Conservation (phyloP, 2,797 vertebrate species). For the Lepidocolaptes lacrymiger region DNA sequence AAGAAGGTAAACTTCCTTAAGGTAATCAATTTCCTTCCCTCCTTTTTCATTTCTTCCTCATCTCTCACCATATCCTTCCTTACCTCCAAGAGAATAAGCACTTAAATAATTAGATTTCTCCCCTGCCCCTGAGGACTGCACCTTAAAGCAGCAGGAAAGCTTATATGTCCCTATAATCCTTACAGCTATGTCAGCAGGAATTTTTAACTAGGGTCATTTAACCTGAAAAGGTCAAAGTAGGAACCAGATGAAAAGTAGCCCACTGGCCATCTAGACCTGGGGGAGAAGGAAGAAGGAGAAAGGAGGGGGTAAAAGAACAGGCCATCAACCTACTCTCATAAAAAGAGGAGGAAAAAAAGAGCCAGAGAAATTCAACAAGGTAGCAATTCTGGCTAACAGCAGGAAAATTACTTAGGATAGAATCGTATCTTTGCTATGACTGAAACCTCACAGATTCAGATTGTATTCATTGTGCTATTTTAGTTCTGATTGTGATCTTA, state of each 20-base stretch:
- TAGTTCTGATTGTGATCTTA: neutral
- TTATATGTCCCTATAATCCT: conserved; percentile 23
- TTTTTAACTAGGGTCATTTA: conserved; percentile 61
- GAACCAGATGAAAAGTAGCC: conserved; percentile 57
- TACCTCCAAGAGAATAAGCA: conserved; percentile 25
- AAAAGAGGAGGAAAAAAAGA: neutral
- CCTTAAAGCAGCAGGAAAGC: conserved; percentile 62
- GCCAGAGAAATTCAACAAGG: neutral
- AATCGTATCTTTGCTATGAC: neutral
- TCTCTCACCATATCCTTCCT: conserved; percentile 34
- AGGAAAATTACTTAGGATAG: neutral
- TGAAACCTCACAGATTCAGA: neutral
- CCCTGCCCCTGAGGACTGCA: conserved; percentile 23
- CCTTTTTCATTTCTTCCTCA: conserved; percentile 48
- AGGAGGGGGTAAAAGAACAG: conserved; percentile 27
- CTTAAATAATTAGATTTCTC: conserved; percentile 55
- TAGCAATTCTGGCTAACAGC: neutral
- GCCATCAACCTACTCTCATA: conserved; percentile 27
- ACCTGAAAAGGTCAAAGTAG: conserved; percentile 58
- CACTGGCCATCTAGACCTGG: conserved; percentile 26
- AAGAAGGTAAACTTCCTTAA: conserved; percentile 45
- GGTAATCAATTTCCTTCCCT: conserved; percentile 54
- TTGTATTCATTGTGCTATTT: neutral
- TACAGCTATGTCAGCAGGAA: conserved; percentile 48
- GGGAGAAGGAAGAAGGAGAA: conserved; percentile 29